Base-by-base conservation (phyloP, 2,888 invertebrate species). In the Lucinisca nassula region DNA sequence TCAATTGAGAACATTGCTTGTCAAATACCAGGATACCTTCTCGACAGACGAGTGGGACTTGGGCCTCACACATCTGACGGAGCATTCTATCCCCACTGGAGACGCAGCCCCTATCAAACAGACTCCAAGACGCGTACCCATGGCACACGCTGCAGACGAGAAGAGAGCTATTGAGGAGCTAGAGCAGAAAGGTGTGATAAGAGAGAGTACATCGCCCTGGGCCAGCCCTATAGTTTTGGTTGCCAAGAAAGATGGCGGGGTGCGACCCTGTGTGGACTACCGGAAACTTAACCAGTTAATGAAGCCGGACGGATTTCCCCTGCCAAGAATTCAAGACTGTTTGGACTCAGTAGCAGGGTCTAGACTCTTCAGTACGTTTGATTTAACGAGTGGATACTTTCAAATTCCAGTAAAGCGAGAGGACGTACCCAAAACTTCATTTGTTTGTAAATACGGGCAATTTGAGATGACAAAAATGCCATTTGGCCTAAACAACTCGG, bases 341-440 rank as follows among this genome's bases (percentile, higher is more conserved):
- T 70, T 84, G 51, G 84, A 84, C 35, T 70, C 79, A 24, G 72
- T 88, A 21, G 70, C 51, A 32, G 88, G 82, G 21, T 58, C 84
- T 24, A 84, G 58, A 6, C 37, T 79, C 4, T 89, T 81, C 49
- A 72, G 72, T 2, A 84, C 86, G 4, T 83, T 84, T 76, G 86
- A 89, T 73, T 55, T 89, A 6, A 84, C 77, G 0, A 73, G 70
- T 6, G 86, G 84, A 8, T 89, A 84, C 51, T 67, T 84, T 35
- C 86, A 89, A 49, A 77, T 86, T 49, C 84, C 89, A 17, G 75
- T 86, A 10, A 79, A 84, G 55, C 27, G 73, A 8, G 72, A 55
- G 30, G 86, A 86, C 51, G 78, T 83, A n/a, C 83, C 76, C n/a
- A 90, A 90, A 73, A 90, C 86, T 4, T 82, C 88, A 24, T 88